Conservation (phyloP, 2,113 vertebrate genomes). For the Python bivittatus region DNA sequence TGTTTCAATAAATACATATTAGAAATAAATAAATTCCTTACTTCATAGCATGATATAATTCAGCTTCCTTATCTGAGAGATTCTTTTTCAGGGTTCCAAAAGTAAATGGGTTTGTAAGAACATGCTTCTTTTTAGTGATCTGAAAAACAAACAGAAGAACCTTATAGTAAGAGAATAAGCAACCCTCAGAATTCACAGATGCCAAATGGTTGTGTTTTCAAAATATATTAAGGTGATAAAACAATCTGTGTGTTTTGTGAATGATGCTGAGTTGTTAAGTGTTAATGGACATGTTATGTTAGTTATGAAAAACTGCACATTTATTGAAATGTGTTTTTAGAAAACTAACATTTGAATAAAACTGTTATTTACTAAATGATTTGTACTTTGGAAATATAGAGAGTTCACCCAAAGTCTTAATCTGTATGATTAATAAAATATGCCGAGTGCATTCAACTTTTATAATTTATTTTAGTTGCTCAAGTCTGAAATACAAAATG, state of each 20-base stretch:
- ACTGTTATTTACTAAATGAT: background rate
- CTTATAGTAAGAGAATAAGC: background rate
- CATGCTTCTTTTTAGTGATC: slow-evolving; percentile 81
- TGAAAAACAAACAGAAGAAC: slow-evolving; percentile 61
- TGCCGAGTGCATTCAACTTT: background rate
- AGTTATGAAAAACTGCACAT: slow-evolving; percentile 1
- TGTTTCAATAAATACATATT: background rate
- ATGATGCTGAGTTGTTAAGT: slow-evolving; percentile 5
- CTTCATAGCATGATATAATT: slow-evolving; percentile 82
- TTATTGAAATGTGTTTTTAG: background rate
- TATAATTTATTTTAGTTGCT: background rate
- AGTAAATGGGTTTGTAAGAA: slow-evolving; percentile 85
- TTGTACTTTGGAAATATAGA: background rate
- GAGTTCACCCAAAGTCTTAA: background rate
- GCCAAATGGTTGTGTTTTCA: background rate
- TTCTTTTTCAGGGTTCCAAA: slow-evolving; percentile 85
- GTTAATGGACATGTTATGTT: slow-evolving; percentile 12
- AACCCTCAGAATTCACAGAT: slow-evolving; percentile 6
- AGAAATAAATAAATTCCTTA: slow-evolving; percentile 65
- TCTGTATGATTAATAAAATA: background rate
- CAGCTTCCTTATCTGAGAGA: slow-evolving; percentile 82
- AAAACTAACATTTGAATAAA: background rate
- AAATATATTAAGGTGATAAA: background rate
- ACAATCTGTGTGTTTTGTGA: background rate
- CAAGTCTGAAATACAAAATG: background rate